Evolutionary conservation across 92 coral and sea anemone species (phyloP).

Genomic region (Desmophyllum pertusum): DNA sequence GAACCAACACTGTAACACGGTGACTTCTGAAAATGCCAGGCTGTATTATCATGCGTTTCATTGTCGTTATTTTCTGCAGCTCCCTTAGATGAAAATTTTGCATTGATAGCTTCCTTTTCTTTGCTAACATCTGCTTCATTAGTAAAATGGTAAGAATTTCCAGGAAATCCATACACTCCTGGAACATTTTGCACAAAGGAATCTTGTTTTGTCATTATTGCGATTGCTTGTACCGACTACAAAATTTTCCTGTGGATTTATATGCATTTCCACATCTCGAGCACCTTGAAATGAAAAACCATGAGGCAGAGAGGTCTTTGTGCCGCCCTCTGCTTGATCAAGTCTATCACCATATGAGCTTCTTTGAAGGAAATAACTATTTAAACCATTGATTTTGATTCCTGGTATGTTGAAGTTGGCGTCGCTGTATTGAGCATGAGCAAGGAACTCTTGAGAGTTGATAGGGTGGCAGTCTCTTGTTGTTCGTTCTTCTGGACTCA

Average conservation of each 20-base stretch:
- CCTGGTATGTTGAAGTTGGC: not conserved
- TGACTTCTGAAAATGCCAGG: conserved; percentile 4
- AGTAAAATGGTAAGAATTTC: not conserved
- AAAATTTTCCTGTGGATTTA: conserved; percentile 2
- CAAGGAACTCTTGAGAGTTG: not conserved
- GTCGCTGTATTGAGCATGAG: not conserved
- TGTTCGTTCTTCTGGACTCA: conserved; percentile 25
- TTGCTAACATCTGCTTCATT: not conserved
- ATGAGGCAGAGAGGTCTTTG: not conserved
- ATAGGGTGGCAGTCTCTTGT: not conserved
- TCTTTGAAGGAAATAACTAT: not conserved
- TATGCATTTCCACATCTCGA: not conserved
- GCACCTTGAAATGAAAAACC: not conserved
- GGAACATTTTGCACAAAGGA: not conserved
- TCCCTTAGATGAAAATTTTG: not conserved
- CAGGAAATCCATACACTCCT: not conserved
- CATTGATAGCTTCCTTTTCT: not conserved
- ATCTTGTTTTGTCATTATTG: not conserved
- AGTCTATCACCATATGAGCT: not conserved
- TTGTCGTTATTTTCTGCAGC: not conserved
- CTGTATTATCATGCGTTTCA: not conserved
- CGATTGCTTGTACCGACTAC: not conserved
- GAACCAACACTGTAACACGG: not conserved
- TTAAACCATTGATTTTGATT: not conserved
- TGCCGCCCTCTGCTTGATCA: not conserved